Conservation (phyloP, 2,888 invertebrate species). For the Brachyptera putata region DNA sequence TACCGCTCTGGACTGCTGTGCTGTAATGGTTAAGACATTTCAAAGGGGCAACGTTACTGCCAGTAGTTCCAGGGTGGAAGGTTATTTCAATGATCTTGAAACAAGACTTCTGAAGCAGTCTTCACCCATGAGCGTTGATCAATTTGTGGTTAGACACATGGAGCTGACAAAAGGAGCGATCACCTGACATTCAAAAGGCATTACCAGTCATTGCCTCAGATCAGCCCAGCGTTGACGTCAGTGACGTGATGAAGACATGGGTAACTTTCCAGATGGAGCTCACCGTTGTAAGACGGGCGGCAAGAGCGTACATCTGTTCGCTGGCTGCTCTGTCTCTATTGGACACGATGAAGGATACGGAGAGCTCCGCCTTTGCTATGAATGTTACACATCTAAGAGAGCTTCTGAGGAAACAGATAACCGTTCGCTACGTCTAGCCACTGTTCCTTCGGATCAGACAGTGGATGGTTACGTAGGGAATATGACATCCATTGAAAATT, state of each 20-base stretch:
- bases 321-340: neutral
- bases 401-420: neutral
- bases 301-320: neutral
- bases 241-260: neutral
- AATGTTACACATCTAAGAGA: neutral
- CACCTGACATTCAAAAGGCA: too few species aligned
- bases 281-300: neutral
- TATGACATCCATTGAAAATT: conserved; percentile 14
- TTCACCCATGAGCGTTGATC: conserved; percentile 1
- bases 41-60: neutral
- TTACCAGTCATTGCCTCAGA: too few species aligned
- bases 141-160: neutral
- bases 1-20: conserved; percentile 11
- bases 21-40: neutral
- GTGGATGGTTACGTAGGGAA: neutral
- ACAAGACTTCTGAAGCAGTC: neutral
- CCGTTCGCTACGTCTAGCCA: neutral
- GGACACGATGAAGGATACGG: conserved; percentile 3
- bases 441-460: neutral
- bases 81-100: conserved; percentile 5
- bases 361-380: neutral
- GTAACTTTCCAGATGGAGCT: neutral
- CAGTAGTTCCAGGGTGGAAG: conserved; percentile 9
- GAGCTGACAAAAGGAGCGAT: conserved; percentile 3
- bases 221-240: too few species aligned